phyloP scores from a whole-genome alignment of 1,140 invertebrate species.

The Scaptomyza hsui region DNA sequence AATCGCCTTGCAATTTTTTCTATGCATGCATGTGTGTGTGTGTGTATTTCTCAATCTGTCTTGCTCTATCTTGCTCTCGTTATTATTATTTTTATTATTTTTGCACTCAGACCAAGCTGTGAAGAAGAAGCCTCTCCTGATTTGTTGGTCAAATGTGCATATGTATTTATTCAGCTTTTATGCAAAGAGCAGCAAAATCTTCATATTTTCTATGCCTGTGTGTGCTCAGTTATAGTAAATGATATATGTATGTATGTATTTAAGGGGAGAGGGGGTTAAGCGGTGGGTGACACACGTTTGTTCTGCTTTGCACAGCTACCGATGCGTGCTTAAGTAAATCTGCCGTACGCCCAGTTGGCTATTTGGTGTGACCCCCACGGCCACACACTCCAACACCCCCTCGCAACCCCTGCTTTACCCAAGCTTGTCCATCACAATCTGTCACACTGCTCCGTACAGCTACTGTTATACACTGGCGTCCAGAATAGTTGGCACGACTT shows the following conservation, averaged over 20 bases:
- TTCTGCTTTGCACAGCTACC: slow-evolving; percentile 35
- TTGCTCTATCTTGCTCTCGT: background rate
- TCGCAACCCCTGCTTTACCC: background rate
- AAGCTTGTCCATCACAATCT: slow-evolving; percentile 30
- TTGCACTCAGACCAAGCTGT: slow-evolving; percentile 2
- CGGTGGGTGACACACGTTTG: background rate
- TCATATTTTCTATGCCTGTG: slow-evolving; percentile 39
- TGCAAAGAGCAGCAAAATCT: slow-evolving; percentile 64
- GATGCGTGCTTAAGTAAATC: slow-evolving; percentile 66
- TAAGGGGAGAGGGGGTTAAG: background rate
- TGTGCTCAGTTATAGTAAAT: slow-evolving; percentile 33
- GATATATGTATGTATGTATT: slow-evolving; percentile 1
- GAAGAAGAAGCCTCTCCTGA: slow-evolving; percentile 26
- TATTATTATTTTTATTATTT: slow-evolving; percentile 23
- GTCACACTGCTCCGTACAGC: slow-evolving; percentile 20
- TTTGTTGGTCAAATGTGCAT: slow-evolving; percentile 56
- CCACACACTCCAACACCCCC: background rate
- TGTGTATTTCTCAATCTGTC: slow-evolving; percentile 1
- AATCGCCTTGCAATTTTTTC: slow-evolving; percentile 43
- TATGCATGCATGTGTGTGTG: slow-evolving; percentile 23
- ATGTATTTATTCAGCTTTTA: slow-evolving; percentile 54
- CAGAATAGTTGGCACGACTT: background rate
- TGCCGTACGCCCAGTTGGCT: slow-evolving; percentile 32
- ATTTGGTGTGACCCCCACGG: slow-evolving; percentile 12
- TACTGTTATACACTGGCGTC: slow-evolving; percentile 21